These are phyloP conservation scores for Melanerpes formicivorus DNA, from an alignment of 2,113 vertebrate genomes.

Conservation along the genomic window DNA sequence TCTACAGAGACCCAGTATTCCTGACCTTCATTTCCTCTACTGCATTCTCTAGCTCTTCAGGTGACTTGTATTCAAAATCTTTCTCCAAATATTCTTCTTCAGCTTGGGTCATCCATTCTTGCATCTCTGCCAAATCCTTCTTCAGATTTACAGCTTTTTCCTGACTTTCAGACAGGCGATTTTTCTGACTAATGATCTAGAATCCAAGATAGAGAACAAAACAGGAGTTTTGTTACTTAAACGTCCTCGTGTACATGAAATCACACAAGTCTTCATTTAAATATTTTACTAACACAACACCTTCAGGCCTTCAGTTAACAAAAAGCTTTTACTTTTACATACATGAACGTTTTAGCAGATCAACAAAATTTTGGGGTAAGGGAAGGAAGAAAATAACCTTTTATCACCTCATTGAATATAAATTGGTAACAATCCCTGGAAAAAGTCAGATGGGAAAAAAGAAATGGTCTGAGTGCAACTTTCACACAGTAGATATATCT, in stretches of 20 bases:
- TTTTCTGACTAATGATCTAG: slow-evolving; percentile 88
- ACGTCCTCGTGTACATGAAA: not conserved
- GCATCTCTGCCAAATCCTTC: slow-evolving; percentile 98
- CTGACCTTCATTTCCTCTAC: slow-evolving; percentile 97
- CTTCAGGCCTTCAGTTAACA: not conserved
- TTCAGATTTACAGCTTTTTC: slow-evolving; percentile 92
- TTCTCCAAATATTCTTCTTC: slow-evolving; percentile 96
- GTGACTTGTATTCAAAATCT: slow-evolving; percentile 96
- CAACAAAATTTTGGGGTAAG: not conserved
- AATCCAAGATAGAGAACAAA: slow-evolving; percentile 48
- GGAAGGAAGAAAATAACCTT: not conserved
- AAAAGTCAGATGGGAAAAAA: not conserved
- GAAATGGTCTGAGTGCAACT: not conserved
- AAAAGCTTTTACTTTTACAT: not conserved
- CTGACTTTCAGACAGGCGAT: slow-evolving; percentile 85
- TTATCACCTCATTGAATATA: not conserved
- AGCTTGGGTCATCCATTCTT: slow-evolving; percentile 95
- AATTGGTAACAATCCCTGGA: not conserved
- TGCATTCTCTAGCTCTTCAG: slow-evolving; percentile 90
- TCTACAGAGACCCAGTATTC: not conserved
- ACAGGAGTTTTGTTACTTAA: not conserved
- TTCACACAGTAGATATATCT: not conserved
- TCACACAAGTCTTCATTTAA: not conserved
- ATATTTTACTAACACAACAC: not conserved
- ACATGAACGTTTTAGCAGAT: not conserved